Conservation (phyloP, 37 sponge, comb jelly and placozoan species). For the Halichondria panicea region DNA sequence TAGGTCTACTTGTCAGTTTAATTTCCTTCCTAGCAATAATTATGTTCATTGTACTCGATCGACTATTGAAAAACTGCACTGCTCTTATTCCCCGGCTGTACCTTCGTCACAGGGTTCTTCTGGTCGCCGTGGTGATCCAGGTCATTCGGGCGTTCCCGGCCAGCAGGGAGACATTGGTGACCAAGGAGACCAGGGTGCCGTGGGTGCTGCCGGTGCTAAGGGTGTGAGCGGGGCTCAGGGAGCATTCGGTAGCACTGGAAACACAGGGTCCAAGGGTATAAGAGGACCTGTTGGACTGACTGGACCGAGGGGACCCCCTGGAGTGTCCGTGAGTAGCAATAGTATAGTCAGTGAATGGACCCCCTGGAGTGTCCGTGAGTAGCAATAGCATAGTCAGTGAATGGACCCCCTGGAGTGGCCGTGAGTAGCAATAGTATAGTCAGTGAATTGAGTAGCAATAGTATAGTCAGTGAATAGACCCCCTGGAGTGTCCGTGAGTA, state of each 20-base stretch:
- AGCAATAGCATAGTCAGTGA: no score
- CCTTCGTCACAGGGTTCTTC: constrained; percentile 29
- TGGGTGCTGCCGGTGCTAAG: constrained; percentile 39
- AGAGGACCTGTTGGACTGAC: constrained; percentile 46
- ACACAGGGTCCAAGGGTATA: constrained; percentile 36
- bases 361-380: no score
- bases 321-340: no score
- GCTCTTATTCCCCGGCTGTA: not conserved
- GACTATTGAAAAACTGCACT: no score
- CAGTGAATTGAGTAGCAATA: no score
- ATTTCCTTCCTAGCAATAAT: not conserved
- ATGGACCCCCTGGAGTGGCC: no score
- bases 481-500: no score
- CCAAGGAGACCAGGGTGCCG: constrained; percentile 16
- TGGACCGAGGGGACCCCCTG: constrained; percentile 60
- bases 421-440: no score
- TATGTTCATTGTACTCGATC: not conserved
- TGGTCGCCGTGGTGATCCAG: constrained; percentile 53
- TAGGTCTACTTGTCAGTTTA: no score
- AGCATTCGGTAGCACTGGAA: constrained; percentile 26
- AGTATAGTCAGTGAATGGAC: no score
- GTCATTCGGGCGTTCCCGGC: constrained; percentile 36
- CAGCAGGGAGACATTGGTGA: constrained; percentile 44
- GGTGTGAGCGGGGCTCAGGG: constrained; percentile 50
- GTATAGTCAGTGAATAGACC: no score